Base-by-base conservation (phyloP, 2,888 invertebrate species). In the Malachius bipustulatus region DNA sequence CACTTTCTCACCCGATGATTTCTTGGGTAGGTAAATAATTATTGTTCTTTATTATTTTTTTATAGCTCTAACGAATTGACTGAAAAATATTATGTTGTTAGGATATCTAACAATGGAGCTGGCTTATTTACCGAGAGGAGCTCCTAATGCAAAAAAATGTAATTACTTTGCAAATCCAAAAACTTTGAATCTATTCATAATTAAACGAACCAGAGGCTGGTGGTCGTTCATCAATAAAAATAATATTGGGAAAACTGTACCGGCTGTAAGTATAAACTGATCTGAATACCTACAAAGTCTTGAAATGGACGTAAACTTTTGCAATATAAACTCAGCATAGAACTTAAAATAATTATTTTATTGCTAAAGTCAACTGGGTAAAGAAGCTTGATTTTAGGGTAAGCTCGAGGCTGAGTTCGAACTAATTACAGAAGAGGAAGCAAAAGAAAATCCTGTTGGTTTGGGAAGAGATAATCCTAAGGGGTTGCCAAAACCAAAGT, bases 1-100 rank as follows among this genome's bases (percentile, higher is more conserved):
- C 57, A 70, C 77, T 10, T 68, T 81, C 42, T 73, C 77, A 0
- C 64, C 71, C 0, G 81, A 89, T 54, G 88, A 90, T 49, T 82
- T 79, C 54, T 62, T 91, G 12, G 84, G 85, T 81, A 62, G 36
- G 19, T 29, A 13, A 32, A 27, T 24, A 19, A 19, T 11, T 29
- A 16, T n/a, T 9, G 4, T n/a, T n/a, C 10, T 31, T 19, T 19
- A 19, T 29, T 29, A 6, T 29, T 29, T 29, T 29, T 12, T 24
- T 32, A 16, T 30, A 12, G 14, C 9, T 12, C 15, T 14, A 31
- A 13, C 10, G 6, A 6, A 8, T 6, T 28, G 29, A 31, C 13
- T 27, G 4, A 9, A 4, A 9, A 9, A 32, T 4, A 12, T 9
- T 32, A 16, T 13, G 34, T 13, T 54, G 56, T 24, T 48, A 75